A percentile compares a stretch with the other conserved stretches of the same genome.
Conservation (phyloP, 2,113 vertebrate species). For the Gadus chalcogrammus region DNA sequence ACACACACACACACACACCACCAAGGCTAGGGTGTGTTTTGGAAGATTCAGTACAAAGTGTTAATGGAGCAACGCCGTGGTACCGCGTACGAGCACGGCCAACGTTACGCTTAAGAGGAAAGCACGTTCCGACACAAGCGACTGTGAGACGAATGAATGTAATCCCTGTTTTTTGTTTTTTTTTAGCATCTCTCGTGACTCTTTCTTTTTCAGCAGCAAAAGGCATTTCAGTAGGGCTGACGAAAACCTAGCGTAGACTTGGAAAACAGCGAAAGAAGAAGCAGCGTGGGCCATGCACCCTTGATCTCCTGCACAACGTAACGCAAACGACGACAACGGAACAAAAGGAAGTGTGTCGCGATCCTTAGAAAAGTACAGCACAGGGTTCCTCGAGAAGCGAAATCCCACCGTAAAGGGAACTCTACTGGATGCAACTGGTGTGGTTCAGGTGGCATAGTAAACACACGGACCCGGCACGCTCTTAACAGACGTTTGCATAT, state of each 20-base stretch:
- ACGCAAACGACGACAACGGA: conserved; percentile 49
- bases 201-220: conserved; percentile 56
- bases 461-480: conserved; percentile 25
- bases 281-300: conserved; percentile 67
- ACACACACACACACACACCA: not conserved
- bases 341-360: conserved; percentile 13
- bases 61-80: conserved; percentile 40
- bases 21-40: conserved; percentile 48
- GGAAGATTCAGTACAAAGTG: conserved; percentile 45
- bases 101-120: conserved; percentile 14
- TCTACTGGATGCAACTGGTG: conserved; percentile 45
- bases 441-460: conserved; percentile 37
- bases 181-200: too few species aligned
- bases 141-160: conserved; percentile 30
- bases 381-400: conserved; percentile 31
- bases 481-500: conserved; percentile 67
- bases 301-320: conserved; percentile 66
- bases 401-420: conserved; percentile 43
- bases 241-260: conserved; percentile 52
- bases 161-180: conserved; percentile 34
- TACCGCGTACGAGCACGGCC: conserved; percentile 25
- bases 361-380: conserved; percentile 40
- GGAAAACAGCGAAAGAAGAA: conserved; percentile 61
- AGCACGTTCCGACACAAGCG: conserved; percentile 43
- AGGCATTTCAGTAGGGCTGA: conserved; percentile 64